Evolutionary conservation across 1,140 invertebrate genomes (phyloP).

Genomic region (Schlechtendalia chinensis): DNA sequence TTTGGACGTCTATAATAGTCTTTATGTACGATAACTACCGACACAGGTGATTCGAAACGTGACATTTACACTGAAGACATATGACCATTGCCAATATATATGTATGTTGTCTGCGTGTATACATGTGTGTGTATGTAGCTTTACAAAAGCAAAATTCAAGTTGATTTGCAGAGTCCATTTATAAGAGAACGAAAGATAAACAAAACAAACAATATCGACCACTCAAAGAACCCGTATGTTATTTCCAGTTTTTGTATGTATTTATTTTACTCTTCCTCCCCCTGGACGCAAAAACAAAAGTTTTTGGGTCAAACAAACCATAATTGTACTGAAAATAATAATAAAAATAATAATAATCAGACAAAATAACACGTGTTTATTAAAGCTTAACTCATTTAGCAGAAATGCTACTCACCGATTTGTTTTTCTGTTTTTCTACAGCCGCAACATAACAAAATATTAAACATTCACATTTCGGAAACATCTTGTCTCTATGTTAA

Average conservation of each 20-base stretch:
- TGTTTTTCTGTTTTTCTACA: no score
- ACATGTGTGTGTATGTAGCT: not conserved
- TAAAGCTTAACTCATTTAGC: no score
- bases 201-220: conserved; percentile 26
- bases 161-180: conserved; percentile 18
- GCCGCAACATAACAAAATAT: no score
- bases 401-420: no score
- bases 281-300: not conserved
- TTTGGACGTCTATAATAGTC: conserved; percentile 8
- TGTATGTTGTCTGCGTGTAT: no score
- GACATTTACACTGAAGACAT: conserved; percentile 27
- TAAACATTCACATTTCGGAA: no score
- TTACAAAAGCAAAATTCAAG: conserved; percentile 20
- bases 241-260: not conserved
- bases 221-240: conserved; percentile 1
- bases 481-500: no score
- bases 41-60: conserved; percentile 32
- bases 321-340: not conserved
- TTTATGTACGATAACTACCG: not conserved
- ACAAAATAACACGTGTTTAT: not conserved
- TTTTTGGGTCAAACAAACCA: not conserved
- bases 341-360: not conserved
- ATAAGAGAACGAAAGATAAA: not conserved
- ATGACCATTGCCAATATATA: not conserved
- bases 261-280: not conserved